Evolutionary conservation across 2,888 invertebrate genomes (phyloP).

Genomic region (Eupithecia exiguata): DNA sequence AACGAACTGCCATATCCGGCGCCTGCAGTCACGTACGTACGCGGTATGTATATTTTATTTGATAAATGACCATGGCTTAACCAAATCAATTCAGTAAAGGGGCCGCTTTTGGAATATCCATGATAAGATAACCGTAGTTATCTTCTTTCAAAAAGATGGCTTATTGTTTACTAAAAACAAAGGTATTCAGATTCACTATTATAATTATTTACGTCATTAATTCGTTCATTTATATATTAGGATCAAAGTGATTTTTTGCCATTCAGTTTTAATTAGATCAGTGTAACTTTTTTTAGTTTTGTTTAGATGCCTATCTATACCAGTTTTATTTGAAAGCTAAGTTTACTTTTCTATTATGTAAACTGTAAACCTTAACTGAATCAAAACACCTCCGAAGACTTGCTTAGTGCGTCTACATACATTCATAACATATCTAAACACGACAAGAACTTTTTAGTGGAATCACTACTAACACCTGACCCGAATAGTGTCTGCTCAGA

Average conservation of each 20-base stretch:
- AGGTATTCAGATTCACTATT: no score
- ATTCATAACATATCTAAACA: no score
- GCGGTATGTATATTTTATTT: slow-evolving; percentile 9
- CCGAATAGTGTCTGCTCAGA: slow-evolving; percentile 27
- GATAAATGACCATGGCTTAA: background rate
- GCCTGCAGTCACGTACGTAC: slow-evolving; percentile 26
- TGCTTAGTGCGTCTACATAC: background rate
- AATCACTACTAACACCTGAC: slow-evolving; percentile 23
- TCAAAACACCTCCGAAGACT: background rate
- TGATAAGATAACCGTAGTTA: background rate
- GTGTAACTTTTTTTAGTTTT: background rate
- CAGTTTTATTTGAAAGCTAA: background rate
- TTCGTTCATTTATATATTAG: background rate
- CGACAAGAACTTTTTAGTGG: background rate
- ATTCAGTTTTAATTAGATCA: no score
- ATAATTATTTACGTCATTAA: background rate
- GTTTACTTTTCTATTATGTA: background rate
- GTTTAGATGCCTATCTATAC: background rate
- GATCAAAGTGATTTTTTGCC: background rate
- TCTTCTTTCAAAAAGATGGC: no score
- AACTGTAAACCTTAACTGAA: background rate
- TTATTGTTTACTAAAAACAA: no score
- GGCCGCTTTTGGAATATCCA: background rate
- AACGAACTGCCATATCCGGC: slow-evolving; percentile 37
- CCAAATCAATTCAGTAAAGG: background rate